Conservation (phyloP, 2,113 vertebrate genomes). For the Tinamus guttatus region DNA sequence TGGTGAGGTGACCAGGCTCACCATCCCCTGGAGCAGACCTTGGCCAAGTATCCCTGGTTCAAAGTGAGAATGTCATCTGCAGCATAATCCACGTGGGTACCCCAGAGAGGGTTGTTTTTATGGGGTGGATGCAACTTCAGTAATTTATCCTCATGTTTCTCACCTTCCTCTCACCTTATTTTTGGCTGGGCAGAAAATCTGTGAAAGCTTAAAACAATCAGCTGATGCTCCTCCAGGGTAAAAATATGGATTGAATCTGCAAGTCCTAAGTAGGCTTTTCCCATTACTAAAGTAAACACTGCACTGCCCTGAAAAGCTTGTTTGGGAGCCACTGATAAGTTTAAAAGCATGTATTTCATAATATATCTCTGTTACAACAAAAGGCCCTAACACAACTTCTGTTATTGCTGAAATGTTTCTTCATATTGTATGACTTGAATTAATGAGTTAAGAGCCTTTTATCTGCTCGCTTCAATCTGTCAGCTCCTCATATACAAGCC, state of each 20-base stretch:
- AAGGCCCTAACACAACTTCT: slow-evolving; percentile 1
- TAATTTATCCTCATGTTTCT: background rate
- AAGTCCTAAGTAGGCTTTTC: background rate
- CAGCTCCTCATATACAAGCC: background rate
- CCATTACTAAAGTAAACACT: background rate
- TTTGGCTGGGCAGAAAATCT: background rate
- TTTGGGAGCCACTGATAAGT: background rate
- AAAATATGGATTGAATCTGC: background rate
- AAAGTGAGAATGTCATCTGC: background rate
- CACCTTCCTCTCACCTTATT: background rate
- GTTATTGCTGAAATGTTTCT: slow-evolving; percentile 30
- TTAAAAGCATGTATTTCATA: background rate
- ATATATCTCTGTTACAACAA: background rate
- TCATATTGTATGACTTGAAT: slow-evolving; percentile 26
- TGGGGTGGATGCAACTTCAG: background rate
- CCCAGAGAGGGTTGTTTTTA: background rate
- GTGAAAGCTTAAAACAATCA: background rate
- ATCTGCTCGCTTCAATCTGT: background rate
- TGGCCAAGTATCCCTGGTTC: background rate
- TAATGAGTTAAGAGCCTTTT: slow-evolving; percentile 40
- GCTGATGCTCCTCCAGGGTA: background rate
- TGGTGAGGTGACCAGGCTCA: background rate
- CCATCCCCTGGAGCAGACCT: background rate
- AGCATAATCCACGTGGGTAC: rapidly evolving
- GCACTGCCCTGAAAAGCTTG: background rate